phyloP scores from a whole-genome alignment of 2,113 vertebrate species.

The Spilogale gracilis region DNA sequence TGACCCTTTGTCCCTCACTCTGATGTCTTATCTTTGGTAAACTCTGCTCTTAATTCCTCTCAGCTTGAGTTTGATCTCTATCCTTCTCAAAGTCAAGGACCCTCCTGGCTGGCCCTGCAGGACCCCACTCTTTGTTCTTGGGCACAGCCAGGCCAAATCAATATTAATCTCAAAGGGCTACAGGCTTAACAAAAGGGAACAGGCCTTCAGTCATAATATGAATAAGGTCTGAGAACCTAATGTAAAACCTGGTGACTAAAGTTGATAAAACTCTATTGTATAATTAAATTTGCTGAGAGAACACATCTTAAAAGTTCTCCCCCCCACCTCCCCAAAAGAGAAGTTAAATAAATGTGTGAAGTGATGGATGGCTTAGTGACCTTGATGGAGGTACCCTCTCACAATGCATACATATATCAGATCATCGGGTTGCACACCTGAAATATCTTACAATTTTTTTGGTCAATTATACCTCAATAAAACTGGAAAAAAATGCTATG shows the following conservation, averaged over 20 bases:
- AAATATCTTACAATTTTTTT: not conserved
- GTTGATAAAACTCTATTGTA: not conserved
- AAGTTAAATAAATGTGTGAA: not conserved
- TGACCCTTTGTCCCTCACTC: not conserved
- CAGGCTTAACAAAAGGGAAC: not conserved
- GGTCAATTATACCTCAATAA: not conserved
- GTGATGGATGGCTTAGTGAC: not conserved
- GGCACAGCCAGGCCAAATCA: not conserved
- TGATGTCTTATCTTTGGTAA: not conserved
- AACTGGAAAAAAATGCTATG: not conserved
- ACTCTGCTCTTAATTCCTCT: not conserved
- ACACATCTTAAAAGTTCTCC: not conserved
- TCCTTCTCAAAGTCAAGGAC: not conserved
- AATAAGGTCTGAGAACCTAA: not conserved
- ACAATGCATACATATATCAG: too few species aligned
- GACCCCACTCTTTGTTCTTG: not conserved
- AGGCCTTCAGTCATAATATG: not conserved
- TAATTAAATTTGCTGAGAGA: not conserved
- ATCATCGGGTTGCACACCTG: not conserved
- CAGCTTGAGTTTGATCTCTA: not conserved
- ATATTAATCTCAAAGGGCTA: not conserved
- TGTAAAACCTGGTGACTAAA: not conserved
- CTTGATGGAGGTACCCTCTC: not conserved
- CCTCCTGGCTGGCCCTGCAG: not conserved
- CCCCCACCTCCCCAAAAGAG: not conserved